These are phyloP conservation scores for Drosophila pectinifera DNA, from an alignment of 1,140 invertebrate genomes.

Conservation along the genomic window DNA sequence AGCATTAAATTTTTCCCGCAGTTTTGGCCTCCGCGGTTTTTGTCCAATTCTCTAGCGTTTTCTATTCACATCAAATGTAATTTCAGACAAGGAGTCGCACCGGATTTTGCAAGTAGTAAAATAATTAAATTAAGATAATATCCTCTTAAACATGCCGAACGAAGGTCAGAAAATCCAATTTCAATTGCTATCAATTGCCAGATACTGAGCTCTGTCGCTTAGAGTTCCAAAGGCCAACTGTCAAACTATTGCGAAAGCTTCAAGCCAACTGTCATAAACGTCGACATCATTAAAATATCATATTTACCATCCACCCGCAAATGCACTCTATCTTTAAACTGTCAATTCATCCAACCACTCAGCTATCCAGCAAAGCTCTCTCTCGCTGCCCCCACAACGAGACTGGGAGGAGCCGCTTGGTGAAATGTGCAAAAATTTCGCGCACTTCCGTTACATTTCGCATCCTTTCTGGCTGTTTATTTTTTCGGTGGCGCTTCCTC, in stretches of 20 bases:
- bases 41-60: too few relatives aligned
- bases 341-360: conserved; percentile 9
- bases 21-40: too few relatives aligned
- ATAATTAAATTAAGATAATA: background rate
- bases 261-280: conserved; percentile 74
- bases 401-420: conserved; percentile 13
- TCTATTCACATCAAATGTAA: too few relatives aligned
- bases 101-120: background rate
- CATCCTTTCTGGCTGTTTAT: conserved; percentile 72
- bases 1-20: too few relatives aligned
- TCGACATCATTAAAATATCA: conserved; percentile 79
- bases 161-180: conserved; percentile 23
- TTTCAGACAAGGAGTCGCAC: too few relatives aligned
- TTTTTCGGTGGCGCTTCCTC: conserved; percentile 67
- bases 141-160: conserved; percentile 21
- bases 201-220: conserved; percentile 8
- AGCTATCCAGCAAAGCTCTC: background rate
- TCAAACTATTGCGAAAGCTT: conserved; percentile 65
- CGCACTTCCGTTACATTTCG: conserved; percentile 78
- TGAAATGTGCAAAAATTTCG: conserved; percentile 76
- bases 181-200: conserved; percentile 31
- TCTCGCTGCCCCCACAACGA: background rate
- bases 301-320: conserved; percentile 38
- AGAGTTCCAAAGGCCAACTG: conserved; percentile 46
- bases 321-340: conserved; percentile 18